Evolutionary conservation across 2,113 vertebrate genomes (phyloP), one percentile per base, ranked within the genome.

Genomic region (Passer domesticus): DNA sequence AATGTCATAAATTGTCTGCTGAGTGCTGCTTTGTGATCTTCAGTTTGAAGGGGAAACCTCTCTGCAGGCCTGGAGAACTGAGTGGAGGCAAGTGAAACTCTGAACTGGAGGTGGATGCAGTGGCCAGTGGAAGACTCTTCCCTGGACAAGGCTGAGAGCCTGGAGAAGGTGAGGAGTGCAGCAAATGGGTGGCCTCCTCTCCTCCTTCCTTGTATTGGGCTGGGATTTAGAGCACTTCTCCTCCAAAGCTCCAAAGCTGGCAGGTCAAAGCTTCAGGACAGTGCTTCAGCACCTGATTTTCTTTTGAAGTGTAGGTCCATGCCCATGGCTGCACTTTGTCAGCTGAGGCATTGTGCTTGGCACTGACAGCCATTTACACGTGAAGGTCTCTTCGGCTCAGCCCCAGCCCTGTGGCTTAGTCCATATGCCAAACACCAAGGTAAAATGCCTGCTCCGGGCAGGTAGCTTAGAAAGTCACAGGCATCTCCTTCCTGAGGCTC

Each of bases 301-400:
- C 81, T 56, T 80, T 70, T 55, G n/a, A 31, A 67, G 25, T 20
- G 7, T 39, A 80, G 83, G 59, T 60, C 46, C 35, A 37, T 0
- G 0, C 28, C 39, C 50, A 0, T 8, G 43, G 25, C 37, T 50
- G 52, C 50, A 11, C 9, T 58, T 33, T 59, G n/a, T 21, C 43
- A 64, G 44, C 8, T 30, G 31, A 52, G 25, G 55, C 1, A 1
- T 55, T 4, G 3, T 0, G 0, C 14, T 23, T 58, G 59, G 79
- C 49, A 39, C 22, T 86, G 73, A 33, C 52, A 47, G 63, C 35
- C 28, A 41, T 43, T 80, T 55, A 64, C n/a, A 7, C 7, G 15
- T 25, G 46, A 76, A 46, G 11, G 19, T 59, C 64, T 91, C 73
- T 53, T 35, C 3, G 8, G 46, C 43, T 63, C 44, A 77, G 66